Evolutionary conservation across 2,888 invertebrate species (phyloP).

Genomic region (Acanthosepion esculentum): DNA sequence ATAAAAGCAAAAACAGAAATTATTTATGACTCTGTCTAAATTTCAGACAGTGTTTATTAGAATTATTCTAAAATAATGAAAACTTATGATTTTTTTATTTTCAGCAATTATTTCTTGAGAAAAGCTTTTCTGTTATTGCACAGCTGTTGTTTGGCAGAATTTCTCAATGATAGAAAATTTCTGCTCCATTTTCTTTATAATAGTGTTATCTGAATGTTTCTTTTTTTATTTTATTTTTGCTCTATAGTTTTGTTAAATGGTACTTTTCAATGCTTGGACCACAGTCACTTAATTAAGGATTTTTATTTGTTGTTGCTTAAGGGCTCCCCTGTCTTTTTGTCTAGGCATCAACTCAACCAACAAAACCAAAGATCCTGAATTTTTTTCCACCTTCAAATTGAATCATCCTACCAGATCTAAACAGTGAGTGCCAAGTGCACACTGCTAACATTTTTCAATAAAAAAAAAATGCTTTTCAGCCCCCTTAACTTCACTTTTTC

Average conservation of each 20-base stretch:
- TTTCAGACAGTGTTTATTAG: no score
- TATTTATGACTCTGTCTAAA: no score
- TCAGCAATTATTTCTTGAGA: no score
- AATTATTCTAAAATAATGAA: no score
- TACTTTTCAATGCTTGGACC: background rate
- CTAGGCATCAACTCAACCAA: background rate
- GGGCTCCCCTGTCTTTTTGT: background rate
- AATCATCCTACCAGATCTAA: background rate
- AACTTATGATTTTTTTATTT: no score
- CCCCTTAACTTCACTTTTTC: background rate
- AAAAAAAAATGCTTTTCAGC: background rate
- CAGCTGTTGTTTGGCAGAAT: background rate
- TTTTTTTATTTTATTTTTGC: background rate
- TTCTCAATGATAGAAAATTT: background rate
- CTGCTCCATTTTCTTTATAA: background rate
- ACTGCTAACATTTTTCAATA: background rate
- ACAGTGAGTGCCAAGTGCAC: constrained; percentile 37
- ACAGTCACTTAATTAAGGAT: background rate
- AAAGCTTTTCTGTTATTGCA: no score
- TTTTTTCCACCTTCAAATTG: constrained; percentile 38
- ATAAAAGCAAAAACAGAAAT: no score
- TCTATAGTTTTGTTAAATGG: background rate
- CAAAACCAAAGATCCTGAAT: constrained; percentile 24
- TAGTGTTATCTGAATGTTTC: background rate
- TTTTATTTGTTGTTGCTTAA: background rate